These are phyloP conservation scores for Mesoligia furuncula DNA, from an alignment of 2,888 invertebrate genomes.

Conservation along the genomic window DNA sequence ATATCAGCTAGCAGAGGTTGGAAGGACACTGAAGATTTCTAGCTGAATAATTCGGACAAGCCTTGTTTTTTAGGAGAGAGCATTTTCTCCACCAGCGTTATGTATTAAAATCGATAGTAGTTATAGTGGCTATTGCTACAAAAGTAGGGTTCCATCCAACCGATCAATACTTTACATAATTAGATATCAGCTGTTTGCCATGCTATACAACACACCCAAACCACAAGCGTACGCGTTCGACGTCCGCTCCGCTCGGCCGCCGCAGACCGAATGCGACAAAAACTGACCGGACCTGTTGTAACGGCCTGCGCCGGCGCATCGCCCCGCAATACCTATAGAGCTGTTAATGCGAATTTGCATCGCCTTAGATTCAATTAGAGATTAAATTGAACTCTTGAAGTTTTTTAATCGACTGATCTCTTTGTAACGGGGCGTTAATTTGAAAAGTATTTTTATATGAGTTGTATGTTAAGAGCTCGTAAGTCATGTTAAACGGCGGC, in stretches of 20 bases:
- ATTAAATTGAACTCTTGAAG: conserved; percentile 53
- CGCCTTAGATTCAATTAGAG: conserved; percentile 65
- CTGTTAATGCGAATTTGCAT: conserved; percentile 63
- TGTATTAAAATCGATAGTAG: not conserved
- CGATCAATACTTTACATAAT: conserved; percentile 43
- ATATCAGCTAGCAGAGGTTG: not conserved
- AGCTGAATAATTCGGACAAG: no score
- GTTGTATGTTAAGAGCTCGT: conserved; percentile 32
- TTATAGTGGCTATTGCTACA: not conserved
- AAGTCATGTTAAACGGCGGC: conserved; percentile 34
- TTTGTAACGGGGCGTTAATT: conserved; percentile 53
- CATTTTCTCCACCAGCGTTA: not conserved
- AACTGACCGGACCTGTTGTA: conserved; percentile 83
- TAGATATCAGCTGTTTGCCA: conserved; percentile 47
- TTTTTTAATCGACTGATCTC: conserved; percentile 49
- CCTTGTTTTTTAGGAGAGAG: not conserved
- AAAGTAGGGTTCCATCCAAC: conserved; percentile 31
- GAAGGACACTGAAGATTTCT: not conserved
- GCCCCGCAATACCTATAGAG: conserved; percentile 72
- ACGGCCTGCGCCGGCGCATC: conserved; percentile 80
- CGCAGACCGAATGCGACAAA: conserved; percentile 72
- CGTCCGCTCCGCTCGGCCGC: conserved; percentile 58
- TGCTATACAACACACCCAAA: conserved; percentile 41
- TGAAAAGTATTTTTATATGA: conserved; percentile 55
- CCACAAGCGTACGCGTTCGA: conserved; percentile 59